Base-by-base conservation (phyloP, 1,140 invertebrate species). In the Hydropsyche tenuis region DNA sequence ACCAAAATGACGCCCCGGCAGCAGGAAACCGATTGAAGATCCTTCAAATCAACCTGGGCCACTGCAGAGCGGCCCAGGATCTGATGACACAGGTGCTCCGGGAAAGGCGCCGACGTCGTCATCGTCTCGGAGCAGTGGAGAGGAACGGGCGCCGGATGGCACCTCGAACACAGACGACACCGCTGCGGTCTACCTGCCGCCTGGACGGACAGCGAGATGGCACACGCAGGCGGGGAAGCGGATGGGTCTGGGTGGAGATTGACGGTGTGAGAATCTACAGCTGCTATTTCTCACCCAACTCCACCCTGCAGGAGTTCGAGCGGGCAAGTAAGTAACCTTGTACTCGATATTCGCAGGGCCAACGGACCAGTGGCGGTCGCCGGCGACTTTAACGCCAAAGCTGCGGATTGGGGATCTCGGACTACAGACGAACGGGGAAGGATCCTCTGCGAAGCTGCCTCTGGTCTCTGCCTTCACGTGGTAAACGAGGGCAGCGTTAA, bases 241-340 rank as follows among this genome's bases (percentile, higher is more conserved):
- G 53, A 1, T 20, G 16, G 22, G 53, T 14, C 4, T 60, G 53
- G 53, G 14, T 27, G 22, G 2, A 14, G 14, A 60, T 25, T 20
- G 22, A 60, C 16, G 7, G 6, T 60, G 4, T 60, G 3, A 2
- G 53, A 4, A 23, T 60, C 3, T 60, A 60, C 20, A 60, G 53
- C 20, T 60, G 53, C 20, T 60, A 60, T 27, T 60, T 60, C 20
- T 60, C 53, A 1, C 53, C 53, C 20, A 60, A 60, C 53, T 4
- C 5, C 5, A 2, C 53, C 4, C 6, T 60, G 2, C 1, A 4
- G 1, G 53, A 60, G 4, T 60, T 60, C 14, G 1, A 25, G 18
- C 4, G 11, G n/a, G 2, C 7, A 60, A 60, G 2, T 60, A 12
- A 14, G 3, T 23, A 12, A 60, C 3, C 18, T 60, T 11, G 53